phyloP scores from a whole-genome alignment of 2,888 invertebrate genomes.

The Bellardia bayeri region DNA sequence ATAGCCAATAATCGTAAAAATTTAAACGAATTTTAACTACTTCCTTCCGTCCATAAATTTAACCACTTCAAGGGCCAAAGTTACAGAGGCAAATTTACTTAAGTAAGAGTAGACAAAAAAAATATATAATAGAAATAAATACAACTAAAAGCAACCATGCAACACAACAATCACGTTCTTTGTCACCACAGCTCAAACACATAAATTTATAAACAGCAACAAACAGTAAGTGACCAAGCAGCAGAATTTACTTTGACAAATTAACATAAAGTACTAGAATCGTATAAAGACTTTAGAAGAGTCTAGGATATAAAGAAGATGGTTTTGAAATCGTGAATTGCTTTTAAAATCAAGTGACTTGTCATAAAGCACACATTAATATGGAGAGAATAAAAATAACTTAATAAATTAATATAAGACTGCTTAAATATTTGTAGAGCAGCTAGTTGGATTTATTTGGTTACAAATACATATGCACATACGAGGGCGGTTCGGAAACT shows the following conservation, averaged over 20 bases:
- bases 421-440: no score
- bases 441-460: no score
- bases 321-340: no score
- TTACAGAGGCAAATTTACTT: slow-evolving; percentile 32
- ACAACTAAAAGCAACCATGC: slow-evolving; percentile 4
- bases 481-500: no score
- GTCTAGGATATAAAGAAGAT: no score
- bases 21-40: slow-evolving; percentile 66
- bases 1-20: slow-evolving; percentile 59
- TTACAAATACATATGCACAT: no score
- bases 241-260: not conserved
- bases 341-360: no score
- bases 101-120: not conserved
- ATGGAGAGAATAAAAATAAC: no score
- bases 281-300: no score
- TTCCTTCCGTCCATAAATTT: slow-evolving; percentile 65
- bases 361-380: no score
- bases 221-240: slow-evolving; percentile 14
- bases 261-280: not conserved
- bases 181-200: slow-evolving; percentile 51
- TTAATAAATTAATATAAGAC: no score
- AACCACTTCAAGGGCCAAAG: slow-evolving; percentile 3
- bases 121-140: slow-evolving; percentile 17
- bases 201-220: not conserved
- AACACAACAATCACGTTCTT: slow-evolving; percentile 59